Percentiles rank a stretch among this genome's conserved stretches.
Evolutionary conservation across 2,888 invertebrate genomes (phyloP).

Genomic region (Meta bourneti): DNA sequence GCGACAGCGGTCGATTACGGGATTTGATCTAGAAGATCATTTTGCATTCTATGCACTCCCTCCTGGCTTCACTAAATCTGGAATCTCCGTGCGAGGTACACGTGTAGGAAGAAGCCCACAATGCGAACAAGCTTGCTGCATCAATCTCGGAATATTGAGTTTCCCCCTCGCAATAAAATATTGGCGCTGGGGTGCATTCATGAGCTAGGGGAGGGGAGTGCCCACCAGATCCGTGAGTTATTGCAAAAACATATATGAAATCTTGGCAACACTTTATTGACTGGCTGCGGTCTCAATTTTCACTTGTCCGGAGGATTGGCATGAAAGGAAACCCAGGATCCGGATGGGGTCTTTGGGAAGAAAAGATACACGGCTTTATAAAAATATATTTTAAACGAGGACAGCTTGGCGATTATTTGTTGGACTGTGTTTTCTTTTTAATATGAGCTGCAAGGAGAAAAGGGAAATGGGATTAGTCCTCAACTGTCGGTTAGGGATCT

Average conservation of each 20-base stretch:
- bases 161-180: slow-evolving; percentile 66
- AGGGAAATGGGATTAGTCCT: too few relatives aligned
- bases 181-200: slow-evolving; percentile 60
- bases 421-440: background rate
- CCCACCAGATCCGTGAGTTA: slow-evolving; percentile 65
- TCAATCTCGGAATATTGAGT: slow-evolving; percentile 72
- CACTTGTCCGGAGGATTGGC: slow-evolving; percentile 26
- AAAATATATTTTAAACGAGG: slow-evolving; percentile 2
- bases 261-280: slow-evolving; percentile 67
- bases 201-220: slow-evolving; percentile 43
- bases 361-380: slow-evolving; percentile 19
- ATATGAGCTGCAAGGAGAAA: too few relatives aligned
- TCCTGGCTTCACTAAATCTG: slow-evolving; percentile 51
- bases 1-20: slow-evolving; percentile 71
- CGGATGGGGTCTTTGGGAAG: background rate
- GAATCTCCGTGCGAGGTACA: slow-evolving; percentile 46
- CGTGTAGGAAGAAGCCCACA: slow-evolving; percentile 49
- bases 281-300: slow-evolving; percentile 66
- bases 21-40: slow-evolving; percentile 68
- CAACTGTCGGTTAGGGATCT: too few relatives aligned
- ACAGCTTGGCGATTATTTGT: background rate
- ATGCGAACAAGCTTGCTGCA: slow-evolving; percentile 29
- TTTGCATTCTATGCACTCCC: slow-evolving; percentile 69
- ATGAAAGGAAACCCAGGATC: slow-evolving; percentile 21
- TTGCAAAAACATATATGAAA: slow-evolving; percentile 67